Evolutionary conservation across 2,888 invertebrate genomes (phyloP).

Genomic region (Agonopterix arenella): DNA sequence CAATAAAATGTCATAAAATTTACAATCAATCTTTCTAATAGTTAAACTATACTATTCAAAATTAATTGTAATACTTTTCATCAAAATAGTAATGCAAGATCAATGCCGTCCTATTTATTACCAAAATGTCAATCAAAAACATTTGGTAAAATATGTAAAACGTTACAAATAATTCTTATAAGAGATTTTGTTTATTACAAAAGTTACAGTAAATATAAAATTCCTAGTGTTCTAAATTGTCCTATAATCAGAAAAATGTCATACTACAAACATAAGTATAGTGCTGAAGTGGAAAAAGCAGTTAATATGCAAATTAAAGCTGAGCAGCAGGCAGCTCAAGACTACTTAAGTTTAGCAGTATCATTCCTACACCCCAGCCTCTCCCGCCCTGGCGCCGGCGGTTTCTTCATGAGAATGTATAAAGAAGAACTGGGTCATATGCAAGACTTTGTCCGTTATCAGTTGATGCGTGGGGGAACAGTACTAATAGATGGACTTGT

Average conservation of each 20-base stretch:
- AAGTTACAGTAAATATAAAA: no score
- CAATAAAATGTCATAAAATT: background rate
- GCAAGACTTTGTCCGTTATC: constrained; percentile 35
- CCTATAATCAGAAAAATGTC: constrained; percentile 8
- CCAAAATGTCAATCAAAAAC: no score
- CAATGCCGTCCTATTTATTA: no score
- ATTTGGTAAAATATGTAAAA: no score
- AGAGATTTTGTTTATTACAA: no score
- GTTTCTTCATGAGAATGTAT: constrained; percentile 42
- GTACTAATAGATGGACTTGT: constrained; percentile 21
- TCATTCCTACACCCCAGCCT: constrained; percentile 29
- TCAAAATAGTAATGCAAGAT: no score
- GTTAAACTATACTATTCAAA: no score
- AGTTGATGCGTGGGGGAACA: constrained; percentile 31
- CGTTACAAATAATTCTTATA: no score
- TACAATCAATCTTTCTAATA: background rate
- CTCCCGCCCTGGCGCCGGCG: constrained; percentile 30
- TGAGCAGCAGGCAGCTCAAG: constrained; percentile 38
- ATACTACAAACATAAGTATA: constrained; percentile 23
- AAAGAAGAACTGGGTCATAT: constrained; percentile 37
- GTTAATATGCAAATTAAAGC: constrained; percentile 36
- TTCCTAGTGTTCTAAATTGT: no score
- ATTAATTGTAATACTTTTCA: no score
- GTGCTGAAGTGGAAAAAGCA: constrained; percentile 24
- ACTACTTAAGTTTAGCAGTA: constrained; percentile 36